Evolutionary conservation across 2,888 invertebrate genomes (phyloP), one percentile per base, ranked within the genome.

Genomic region (Spisula solida): DNA sequence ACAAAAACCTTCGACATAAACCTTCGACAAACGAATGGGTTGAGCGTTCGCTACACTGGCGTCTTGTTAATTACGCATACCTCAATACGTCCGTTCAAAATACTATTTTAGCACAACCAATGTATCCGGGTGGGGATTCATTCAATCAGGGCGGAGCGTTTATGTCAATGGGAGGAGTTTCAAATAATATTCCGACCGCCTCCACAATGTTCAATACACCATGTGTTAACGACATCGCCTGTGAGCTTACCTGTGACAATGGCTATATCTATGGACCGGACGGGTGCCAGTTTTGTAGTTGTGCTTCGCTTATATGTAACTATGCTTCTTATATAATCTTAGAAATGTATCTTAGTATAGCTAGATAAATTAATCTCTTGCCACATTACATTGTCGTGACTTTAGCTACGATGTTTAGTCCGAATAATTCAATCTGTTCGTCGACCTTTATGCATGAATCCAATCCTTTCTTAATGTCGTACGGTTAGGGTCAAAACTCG

Each of bases 201-300:
- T n/a, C 75, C 18, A 85, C 66, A 14, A 0, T n/a, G 60, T 91
- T 85, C 81, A 29, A 48, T 56, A 86, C 70, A 41, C 85, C 90
- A 1, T 91, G 90, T 34, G 80, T 88, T 29, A 47, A 55, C 4
- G 85, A 75, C 16, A 48, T 66, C 16, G 25, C 79, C n/a, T 91
- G 90, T 66, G 70, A 56, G 31, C 29, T 90, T 0, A 31, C 47
- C 0, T 91, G 91, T 88, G 51, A 79, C 10, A 16, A 83, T 16
- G 91, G 91, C 0, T 91, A 83, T 80, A 83, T 60, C 25, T 88
- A 79, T 16, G 91, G 91, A 47, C 90, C 88, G 0, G 78, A 80
- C 6, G 90, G 87, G 0, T 91, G 91, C 48, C 91, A 91, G 81
- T 91, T 83, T 34, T 91, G 91, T 70, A 80, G 88, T 5, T 91